Conservation (phyloP, 2,113 vertebrate species). For the Cyanoramphus novaezelandiae region DNA sequence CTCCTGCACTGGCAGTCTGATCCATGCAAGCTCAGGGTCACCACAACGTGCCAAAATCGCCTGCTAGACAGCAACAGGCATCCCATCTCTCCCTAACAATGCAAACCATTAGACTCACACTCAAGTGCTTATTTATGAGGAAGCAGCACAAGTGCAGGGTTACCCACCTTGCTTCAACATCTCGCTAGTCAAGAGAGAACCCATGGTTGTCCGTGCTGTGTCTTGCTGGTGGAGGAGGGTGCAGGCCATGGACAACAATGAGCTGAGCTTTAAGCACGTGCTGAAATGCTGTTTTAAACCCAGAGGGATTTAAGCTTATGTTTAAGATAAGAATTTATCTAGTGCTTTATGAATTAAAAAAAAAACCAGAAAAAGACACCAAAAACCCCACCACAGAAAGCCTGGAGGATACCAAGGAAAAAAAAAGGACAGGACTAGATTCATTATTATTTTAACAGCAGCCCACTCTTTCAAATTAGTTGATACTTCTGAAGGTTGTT, state of each 20-base stretch:
- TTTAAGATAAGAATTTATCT: not conserved
- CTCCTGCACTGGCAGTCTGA: not conserved
- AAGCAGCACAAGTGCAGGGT: not conserved
- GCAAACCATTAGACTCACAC: not conserved
- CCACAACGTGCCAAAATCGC: not conserved
- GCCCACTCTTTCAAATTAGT: not conserved
- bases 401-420: not conserved
- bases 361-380: not conserved
- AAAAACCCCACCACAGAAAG: not conserved
- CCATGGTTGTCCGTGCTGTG: fast-evolving
- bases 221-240: not conserved
- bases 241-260: fast-evolving
- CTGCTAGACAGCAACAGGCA: not conserved
- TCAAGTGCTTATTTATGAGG: not conserved
- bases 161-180: not conserved
- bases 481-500: constrained; percentile 8
- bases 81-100: not conserved
- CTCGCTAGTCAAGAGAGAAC: not conserved
- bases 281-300: not conserved
- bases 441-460: not conserved
- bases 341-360: not conserved
- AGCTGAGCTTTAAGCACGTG: not conserved
- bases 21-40: not conserved
- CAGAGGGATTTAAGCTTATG: not conserved
- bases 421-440: not conserved